Conservation (phyloP, 2,113 vertebrate genomes). For the Murina feae region DNA sequence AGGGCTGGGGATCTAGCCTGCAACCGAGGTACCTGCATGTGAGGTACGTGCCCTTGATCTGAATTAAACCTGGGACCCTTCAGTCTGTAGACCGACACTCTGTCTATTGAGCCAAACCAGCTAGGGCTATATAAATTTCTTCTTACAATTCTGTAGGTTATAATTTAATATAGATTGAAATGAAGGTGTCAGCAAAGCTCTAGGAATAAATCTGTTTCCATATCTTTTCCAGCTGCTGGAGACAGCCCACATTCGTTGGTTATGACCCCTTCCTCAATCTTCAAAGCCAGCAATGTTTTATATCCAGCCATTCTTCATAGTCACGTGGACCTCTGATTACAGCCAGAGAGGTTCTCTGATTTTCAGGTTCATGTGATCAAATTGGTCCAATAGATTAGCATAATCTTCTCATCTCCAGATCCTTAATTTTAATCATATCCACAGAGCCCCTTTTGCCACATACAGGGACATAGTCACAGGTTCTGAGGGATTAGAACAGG, state of each 20-base stretch:
- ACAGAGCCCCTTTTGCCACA: background rate
- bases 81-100: no score
- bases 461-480: no score
- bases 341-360: background rate
- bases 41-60: no score
- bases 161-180: no score
- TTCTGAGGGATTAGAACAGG: background rate
- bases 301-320: fast-evolving
- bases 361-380: background rate
- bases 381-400: background rate
- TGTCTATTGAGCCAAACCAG: no score
- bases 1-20: no score
- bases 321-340: background rate
- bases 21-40: no score
- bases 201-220: fast-evolving
- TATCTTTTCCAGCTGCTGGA: no score
- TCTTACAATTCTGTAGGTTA: background rate
- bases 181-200: background rate
- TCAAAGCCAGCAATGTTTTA: background rate
- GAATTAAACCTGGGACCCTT: no score
- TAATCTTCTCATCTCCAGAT: background rate
- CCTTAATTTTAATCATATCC: background rate
- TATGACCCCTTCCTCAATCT: background rate
- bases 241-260: background rate
- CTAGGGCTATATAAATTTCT: no score